Conservation (phyloP, 2,797 vertebrate genomes). For the Labroides dimidiatus region DNA sequence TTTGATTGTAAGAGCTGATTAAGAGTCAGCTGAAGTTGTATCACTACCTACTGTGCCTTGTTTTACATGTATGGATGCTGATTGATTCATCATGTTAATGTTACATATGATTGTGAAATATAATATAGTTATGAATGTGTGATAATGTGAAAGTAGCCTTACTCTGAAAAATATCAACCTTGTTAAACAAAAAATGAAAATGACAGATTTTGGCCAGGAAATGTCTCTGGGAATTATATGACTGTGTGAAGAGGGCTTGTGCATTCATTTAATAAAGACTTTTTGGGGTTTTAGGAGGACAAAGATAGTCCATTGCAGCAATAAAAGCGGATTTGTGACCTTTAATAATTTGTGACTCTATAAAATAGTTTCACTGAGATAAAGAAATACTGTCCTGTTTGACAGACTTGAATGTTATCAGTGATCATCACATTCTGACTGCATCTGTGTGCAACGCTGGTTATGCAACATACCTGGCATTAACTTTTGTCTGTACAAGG, state of each 20-base stretch:
- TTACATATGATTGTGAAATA: constrained; percentile 46
- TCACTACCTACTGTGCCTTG: constrained; percentile 51
- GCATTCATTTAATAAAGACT: constrained; percentile 41
- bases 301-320: constrained; percentile 36
- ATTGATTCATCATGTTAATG: constrained; percentile 42
- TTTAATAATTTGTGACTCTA: neutral
- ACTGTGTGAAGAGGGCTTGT: constrained; percentile 36
- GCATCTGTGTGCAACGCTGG: neutral
- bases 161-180: constrained; percentile 45
- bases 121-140: constrained; percentile 22
- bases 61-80: constrained; percentile 38
- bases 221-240: constrained; percentile 26
- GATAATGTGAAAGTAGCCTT: constrained; percentile 64
- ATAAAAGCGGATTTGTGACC: constrained; percentile 46
- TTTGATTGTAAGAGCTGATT: constrained; percentile 39
- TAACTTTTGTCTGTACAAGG: constrained; percentile 29
- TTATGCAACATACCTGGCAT: constrained; percentile 28
- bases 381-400: neutral
- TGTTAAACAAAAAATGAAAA: constrained; percentile 32
- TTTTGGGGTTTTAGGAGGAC: constrained; percentile 4
- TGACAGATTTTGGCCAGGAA: constrained; percentile 14
- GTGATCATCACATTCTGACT: neutral
- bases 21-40: constrained; percentile 30
- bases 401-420: constrained; percentile 1
- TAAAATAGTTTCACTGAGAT: constrained; percentile 1